Percentiles rank a stretch among this genome's conserved stretches.
Conservation (phyloP, 2,888 invertebrate species). For the Prenolepis imparis region DNA sequence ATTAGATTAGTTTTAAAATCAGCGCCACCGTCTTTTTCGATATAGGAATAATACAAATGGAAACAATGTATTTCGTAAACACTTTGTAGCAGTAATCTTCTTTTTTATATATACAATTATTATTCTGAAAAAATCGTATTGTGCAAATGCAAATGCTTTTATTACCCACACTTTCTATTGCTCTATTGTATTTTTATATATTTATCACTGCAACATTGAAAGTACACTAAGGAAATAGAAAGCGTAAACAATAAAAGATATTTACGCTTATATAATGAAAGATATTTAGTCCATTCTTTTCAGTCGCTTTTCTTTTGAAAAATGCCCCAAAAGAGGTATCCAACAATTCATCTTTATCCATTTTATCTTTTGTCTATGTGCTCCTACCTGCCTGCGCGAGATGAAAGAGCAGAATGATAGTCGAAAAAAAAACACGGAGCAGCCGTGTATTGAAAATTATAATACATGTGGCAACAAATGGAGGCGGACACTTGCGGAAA, state of each 20-base stretch:
- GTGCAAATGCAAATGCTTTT: background rate
- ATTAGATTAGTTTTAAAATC: background rate
- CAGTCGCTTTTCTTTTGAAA: background rate
- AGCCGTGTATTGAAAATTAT: slow-evolving; percentile 20
- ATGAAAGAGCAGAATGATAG: slow-evolving; percentile 43
- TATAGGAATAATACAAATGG: background rate
- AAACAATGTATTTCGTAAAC: background rate
- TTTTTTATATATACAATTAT: slow-evolving; percentile 23
- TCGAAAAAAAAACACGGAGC: slow-evolving; percentile 43
- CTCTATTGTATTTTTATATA: background rate
- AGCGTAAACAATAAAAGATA: background rate
- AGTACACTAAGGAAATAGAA: background rate
- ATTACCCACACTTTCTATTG: background rate
- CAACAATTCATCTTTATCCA: background rate
- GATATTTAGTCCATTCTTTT: background rate
- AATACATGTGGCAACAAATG: slow-evolving; percentile 47
- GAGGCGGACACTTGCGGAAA: slow-evolving; percentile 49
- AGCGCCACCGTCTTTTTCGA: background rate
- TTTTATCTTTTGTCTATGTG: background rate
- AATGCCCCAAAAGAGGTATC: background rate
- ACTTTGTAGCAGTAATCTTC: background rate
- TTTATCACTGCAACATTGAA: background rate
- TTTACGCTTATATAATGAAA: background rate
- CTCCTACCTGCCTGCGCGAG: background rate
- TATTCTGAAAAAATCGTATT: slow-evolving; percentile 1